phyloP scores from a whole-genome alignment of 2,888 invertebrate genomes.

The Sisyra terminalis region DNA sequence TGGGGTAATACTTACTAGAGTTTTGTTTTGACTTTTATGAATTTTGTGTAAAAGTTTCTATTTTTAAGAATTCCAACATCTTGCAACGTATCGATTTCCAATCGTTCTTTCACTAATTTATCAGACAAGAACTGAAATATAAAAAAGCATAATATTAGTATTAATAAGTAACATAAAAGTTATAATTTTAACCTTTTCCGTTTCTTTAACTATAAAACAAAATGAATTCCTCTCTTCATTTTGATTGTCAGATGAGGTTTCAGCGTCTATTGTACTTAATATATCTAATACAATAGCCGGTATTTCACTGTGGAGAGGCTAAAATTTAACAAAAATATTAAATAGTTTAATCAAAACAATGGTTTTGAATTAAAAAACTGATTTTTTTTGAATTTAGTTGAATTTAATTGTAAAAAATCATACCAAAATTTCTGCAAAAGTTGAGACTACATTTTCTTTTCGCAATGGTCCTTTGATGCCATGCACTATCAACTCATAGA shows the following conservation, averaged over 20 bases:
- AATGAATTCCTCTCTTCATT: conserved; percentile 61
- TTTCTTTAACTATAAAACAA: conserved; percentile 59
- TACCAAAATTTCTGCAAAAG: conserved; percentile 63
- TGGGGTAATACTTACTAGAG: conserved; percentile 71
- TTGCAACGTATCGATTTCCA: conserved; percentile 87
- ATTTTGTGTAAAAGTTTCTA: conserved; percentile 81
- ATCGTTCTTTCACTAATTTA: conserved; percentile 73
- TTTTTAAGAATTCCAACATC: conserved; percentile 82
- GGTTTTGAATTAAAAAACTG: conserved; percentile 1
- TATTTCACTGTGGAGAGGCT: conserved; percentile 63
- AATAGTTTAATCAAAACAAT: conserved; percentile 1
- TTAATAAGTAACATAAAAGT: not conserved
- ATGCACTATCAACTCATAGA: conserved; percentile 68
- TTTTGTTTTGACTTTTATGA: conserved; percentile 95
- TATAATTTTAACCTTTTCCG: conserved; percentile 44
- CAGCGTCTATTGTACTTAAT: conserved; percentile 69
- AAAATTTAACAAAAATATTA: conserved; percentile 15
- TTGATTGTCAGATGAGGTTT: conserved; percentile 50
- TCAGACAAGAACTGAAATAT: conserved; percentile 50
- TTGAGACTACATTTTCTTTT: conserved; percentile 57
- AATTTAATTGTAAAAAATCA: conserved; percentile 18
- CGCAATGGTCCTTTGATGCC: conserved; percentile 61
- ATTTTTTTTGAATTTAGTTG: conserved; percentile 10
- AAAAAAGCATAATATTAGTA: not conserved
- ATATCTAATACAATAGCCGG: conserved; percentile 74